Percentiles rank a stretch among this genome's conserved stretches.
Conservation (phyloP, 1,140 invertebrate species). For the Scaptomyza pallida region DNA sequence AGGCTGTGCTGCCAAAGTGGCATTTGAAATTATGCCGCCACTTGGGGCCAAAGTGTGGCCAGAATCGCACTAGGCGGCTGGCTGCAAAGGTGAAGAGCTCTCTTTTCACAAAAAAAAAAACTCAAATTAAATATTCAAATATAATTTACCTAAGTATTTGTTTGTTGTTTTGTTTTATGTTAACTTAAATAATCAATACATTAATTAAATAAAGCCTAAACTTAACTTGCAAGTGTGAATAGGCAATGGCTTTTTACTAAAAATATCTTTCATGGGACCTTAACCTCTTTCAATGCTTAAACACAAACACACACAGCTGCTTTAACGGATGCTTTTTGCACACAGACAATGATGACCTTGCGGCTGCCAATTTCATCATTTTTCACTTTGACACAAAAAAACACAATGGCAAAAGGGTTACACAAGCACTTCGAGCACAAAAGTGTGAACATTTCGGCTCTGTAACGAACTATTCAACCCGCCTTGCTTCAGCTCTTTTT, state of each 20-base stretch:
- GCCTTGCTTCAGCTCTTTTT: background rate
- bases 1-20: conserved; percentile 73
- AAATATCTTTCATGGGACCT: background rate
- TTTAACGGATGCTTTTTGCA: background rate
- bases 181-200: too few species aligned
- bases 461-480: background rate
- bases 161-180: background rate
- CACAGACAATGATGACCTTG: conserved; percentile 34
- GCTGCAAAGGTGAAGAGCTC: conserved; percentile 33
- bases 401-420: conserved; percentile 46
- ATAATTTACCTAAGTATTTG: conserved; percentile 20
- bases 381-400: conserved; percentile 75
- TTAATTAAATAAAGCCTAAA: too few species aligned
- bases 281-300: too few species aligned
- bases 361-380: conserved; percentile 71
- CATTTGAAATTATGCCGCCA: conserved; percentile 80
- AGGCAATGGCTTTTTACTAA: too few species aligned
- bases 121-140: conserved; percentile 79
- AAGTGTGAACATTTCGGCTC: background rate
- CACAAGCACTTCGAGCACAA: conserved; percentile 8
- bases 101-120: conserved; percentile 53
- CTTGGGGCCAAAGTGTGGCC: conserved; percentile 63
- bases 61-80: background rate
- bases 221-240: too few species aligned
- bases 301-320: too few species aligned